Conservation (phyloP, 1,140 invertebrate species). For the Eumaeus atala region DNA sequence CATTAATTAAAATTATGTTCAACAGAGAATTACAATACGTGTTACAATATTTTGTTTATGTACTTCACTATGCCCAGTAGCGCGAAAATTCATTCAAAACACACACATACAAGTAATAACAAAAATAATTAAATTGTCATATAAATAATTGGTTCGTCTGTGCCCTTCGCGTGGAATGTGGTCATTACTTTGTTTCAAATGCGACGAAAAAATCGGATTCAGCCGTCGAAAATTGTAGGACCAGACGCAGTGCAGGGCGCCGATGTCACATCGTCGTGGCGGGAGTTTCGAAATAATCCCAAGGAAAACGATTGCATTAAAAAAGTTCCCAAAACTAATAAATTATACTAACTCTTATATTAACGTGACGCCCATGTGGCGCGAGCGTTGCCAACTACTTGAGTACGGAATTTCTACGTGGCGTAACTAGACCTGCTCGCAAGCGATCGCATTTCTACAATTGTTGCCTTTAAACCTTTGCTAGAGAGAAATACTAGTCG, state of each 20-base stretch:
- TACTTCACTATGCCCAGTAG: neutral
- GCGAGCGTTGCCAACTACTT: too few relatives aligned
- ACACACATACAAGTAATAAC: neutral
- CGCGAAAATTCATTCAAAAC: neutral
- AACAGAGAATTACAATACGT: neutral
- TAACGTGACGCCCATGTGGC: too few relatives aligned
- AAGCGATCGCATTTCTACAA: too few relatives aligned
- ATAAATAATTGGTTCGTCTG: neutral
- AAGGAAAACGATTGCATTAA: neutral
- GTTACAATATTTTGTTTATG: too few relatives aligned
- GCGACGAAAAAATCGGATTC: neutral
- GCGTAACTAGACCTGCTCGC: too few relatives aligned
- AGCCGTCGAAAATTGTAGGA: neutral
- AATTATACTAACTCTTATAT: neutral
- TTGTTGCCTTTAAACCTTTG: too few relatives aligned
- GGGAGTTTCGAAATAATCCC: neutral
- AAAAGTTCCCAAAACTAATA: neutral
- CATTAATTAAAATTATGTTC: slow-evolving; percentile 1
- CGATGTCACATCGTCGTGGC: neutral
- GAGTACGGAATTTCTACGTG: too few relatives aligned
- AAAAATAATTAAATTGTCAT: slow-evolving; percentile 4
- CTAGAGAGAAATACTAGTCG: too few relatives aligned
- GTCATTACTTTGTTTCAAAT: neutral
- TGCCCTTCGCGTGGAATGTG: neutral
- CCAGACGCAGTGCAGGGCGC: neutral